These are phyloP conservation scores for Thryonomys swinderianus DNA, from an alignment of 2,113 vertebrate genomes.

Conservation along the genomic window DNA sequence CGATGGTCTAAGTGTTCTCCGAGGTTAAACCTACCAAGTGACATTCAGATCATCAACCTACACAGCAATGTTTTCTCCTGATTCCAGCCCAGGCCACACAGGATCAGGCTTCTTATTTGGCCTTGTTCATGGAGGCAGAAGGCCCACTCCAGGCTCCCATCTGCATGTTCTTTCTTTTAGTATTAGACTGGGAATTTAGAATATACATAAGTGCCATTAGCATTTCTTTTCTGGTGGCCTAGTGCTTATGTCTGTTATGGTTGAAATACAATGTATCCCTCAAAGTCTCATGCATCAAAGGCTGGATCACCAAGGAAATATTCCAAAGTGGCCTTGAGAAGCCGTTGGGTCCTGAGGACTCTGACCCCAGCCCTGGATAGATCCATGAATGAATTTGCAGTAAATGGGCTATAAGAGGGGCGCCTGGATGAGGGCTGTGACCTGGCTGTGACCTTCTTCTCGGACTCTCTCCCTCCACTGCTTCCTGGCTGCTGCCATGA, in stretches of 20 bases:
- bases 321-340: background rate
- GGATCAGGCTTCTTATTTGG: background rate
- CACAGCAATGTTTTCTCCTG: background rate
- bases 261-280: background rate
- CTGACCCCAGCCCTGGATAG: background rate
- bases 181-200: background rate
- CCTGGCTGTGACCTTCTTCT: background rate
- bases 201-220: background rate
- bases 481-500: background rate
- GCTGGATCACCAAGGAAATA: background rate
- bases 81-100: background rate
- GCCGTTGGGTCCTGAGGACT: background rate
- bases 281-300: background rate
- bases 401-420: background rate
- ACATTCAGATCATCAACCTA: background rate
- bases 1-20: conserved; percentile 7
- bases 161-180: background rate
- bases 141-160: background rate
- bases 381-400: background rate
- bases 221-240: background rate
- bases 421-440: background rate
- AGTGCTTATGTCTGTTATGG: background rate
- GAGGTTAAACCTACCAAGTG: background rate
- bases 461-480: background rate
- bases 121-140: background rate